Base-by-base conservation (phyloP, 2,797 vertebrate species). In the Phoxinus dragarum region DNA sequence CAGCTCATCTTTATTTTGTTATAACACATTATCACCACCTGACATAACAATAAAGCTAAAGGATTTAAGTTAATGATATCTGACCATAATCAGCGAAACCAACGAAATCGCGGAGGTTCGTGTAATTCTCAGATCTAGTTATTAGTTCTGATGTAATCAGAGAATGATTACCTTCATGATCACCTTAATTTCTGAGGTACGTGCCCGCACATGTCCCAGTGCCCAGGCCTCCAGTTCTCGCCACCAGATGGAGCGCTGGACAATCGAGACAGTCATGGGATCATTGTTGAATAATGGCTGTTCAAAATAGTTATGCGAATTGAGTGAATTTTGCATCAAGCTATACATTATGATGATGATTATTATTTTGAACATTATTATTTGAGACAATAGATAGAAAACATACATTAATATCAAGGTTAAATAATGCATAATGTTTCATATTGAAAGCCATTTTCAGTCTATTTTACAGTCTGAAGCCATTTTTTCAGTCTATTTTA, bases 111-210 rank as follows among this genome's bases (percentile, higher is more conserved):
- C n/a, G 40, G 17, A 8, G 49, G 2, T n/a, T 19, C 1, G 3
- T 21, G 14, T 21, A 4, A 38, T 44, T 9, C 19, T 47, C 21
- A n/a, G 44, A 47, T 38, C n/a, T 27, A 36, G 34, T 71, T 38
- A 73, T 80, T 80, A 66, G 68, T 73, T 79, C 64, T 74, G n/a
- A 80, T 67, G 69, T 11, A 80, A 80, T 85, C 56, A 80, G 8
- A 6, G 16, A 54, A 47, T 52, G 52, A 71, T 42, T 72, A 36
- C 9, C 66, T 36, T 14, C 27, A 11, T 16, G 36, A 79, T 68
- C 44, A 54, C 14, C 17, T 69, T 74, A 10, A 74, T n/a, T 81
- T 40, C 36, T 69, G 2, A 59, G 19, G 27, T 27, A 38, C 68
- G 9, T 85, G 76, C 68, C 84, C 77, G 21, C 56, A 52, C 84